Base-by-base conservation (phyloP, 1,140 invertebrate genomes). In the Neelides sp. region DNA sequence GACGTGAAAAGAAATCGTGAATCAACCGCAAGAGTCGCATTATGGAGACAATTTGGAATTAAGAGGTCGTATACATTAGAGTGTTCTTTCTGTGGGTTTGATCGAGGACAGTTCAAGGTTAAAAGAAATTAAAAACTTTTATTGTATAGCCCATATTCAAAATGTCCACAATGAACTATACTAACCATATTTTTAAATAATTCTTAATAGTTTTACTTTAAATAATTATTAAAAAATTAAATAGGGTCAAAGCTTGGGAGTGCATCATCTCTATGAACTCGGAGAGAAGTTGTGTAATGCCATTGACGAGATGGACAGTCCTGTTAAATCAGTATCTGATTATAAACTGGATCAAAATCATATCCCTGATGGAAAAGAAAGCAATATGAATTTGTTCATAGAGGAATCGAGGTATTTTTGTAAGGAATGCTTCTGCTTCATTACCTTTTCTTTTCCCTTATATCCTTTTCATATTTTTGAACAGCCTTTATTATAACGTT, bases 11-110 rank as follows among this genome's bases (percentile, higher is more conserved):
- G 81, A 52, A 73, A 75, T 46, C 78, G 87, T 47, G 86, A 91
- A 69, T 75, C 82, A 41, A 90, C 87, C 1, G 87, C 85, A 3
- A 71, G 88, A 32, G 81, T 92, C 41, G 79, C 84, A 1, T 74
- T 88, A 26, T 92, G 87, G 87, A 68, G 86, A 49, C 79, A 90
- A 64, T 78, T 88, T 39, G 79, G 78, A 13, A 76, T 91, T 26
- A 68, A 71, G 19, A 68, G 78, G 36, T 78, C 74, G 49, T 92
- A 91, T 67, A 92, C 87, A 4, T 79, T 92, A 77, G 88, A 92
- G 65, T 83, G 82, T 39, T 85, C 82, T 50, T 89, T 84, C 66
- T 85, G 83, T 63, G 86, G 86, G 19, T 88, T 19, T 50, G 53
- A 50, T 23, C 17, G 53, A 2, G 48, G 48, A 3, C 35, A 34